Conservation (phyloP, 1,140 invertebrate genomes). For the Sitobion miscanthi region DNA sequence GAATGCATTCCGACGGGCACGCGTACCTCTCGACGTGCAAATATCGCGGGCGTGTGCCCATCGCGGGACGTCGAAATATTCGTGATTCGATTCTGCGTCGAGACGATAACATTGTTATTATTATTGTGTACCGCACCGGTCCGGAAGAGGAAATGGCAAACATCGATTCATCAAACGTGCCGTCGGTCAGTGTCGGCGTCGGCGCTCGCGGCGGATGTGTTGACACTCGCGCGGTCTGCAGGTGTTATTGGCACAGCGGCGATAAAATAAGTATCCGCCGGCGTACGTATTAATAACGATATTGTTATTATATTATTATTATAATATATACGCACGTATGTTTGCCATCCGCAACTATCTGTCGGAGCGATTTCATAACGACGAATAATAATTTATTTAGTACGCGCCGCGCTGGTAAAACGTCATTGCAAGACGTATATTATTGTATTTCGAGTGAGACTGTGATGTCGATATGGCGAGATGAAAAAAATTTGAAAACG, state of each 20-base stretch:
- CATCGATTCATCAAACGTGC: neutral
- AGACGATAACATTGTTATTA: neutral
- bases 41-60: neutral
- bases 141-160: conserved; percentile 4
- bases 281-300: neutral
- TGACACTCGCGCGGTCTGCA: neutral
- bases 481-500: neutral
- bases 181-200: neutral
- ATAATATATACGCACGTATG: no score
- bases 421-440: no score
- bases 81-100: neutral
- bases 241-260: neutral
- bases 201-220: neutral
- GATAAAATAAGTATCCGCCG: neutral
- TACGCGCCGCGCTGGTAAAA: neutral
- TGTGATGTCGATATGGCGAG: no score
- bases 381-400: neutral
- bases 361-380: neutral
- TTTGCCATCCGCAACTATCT: neutral
- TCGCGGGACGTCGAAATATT: neutral
- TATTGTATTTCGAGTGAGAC: no score
- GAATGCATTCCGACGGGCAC: neutral
- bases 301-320: no score
- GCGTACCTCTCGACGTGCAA: neutral
- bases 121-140: neutral